Conservation (phyloP, 2,113 vertebrate genomes). For the Pogona vitticeps region DNA sequence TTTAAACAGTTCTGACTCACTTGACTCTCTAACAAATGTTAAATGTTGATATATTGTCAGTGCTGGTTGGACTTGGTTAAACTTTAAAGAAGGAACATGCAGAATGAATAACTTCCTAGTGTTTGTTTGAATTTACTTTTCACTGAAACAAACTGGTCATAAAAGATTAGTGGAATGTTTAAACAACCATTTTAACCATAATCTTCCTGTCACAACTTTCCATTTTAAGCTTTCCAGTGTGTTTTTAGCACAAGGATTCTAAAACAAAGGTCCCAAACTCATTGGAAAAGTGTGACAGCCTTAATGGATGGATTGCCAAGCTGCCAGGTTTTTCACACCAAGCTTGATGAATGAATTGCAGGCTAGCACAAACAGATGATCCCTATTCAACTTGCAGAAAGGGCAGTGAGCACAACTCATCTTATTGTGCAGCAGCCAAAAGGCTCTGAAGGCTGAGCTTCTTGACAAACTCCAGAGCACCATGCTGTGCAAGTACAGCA, state of each 20-base stretch:
- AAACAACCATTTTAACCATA: background rate
- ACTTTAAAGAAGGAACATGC: background rate
- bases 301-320: background rate
- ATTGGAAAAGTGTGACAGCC: background rate
- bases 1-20: conserved; percentile 4
- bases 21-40: conserved; percentile 20
- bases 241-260: background rate
- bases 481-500: background rate
- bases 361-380: background rate
- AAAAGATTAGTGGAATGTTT: background rate
- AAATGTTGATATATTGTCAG: background rate
- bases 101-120: background rate
- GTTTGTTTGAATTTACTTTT: background rate
- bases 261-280: background rate
- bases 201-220: background rate
- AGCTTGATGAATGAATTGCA: conserved; percentile 18
- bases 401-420: background rate
- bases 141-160: conserved; percentile 28
- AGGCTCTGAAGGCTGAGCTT: background rate
- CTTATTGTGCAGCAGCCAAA: background rate
- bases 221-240: background rate
- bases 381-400: background rate
- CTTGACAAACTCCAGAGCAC: background rate
- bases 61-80: no score
- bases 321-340: background rate